Evolutionary conservation across 2,888 invertebrate genomes (phyloP), one percentile per base, ranked within the genome.

Genomic region (Eristalis tenax): DNA sequence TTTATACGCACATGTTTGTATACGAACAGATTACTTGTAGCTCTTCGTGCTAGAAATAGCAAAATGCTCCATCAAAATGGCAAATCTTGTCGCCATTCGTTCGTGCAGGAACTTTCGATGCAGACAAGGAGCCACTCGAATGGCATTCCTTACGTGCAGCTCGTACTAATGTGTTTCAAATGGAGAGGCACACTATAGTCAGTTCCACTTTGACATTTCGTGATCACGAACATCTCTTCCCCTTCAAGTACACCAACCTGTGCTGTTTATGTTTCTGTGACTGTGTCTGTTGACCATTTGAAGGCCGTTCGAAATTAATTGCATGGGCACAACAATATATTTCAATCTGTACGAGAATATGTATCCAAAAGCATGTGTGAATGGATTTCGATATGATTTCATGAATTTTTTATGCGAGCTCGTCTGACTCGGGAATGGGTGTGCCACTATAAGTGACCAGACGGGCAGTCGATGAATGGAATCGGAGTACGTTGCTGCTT

Each of bases 271-370:
- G 22, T 74, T 59, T 28, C 28, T n/a, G 22, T 32, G 43, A 50
- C n/a, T 69, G 59, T 50, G 15, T 57, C 18, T 22, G 11, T n/a
- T 26, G 32, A 35, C 26, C 63, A 35, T 50, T 69, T 77, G 77
- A 77, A 77, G 69, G 77, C 63, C 77, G 63, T 69, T 69, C 50
- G 63, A 77, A 77, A 69, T 22, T 69, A 61, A 69, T 63, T 68
- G 18, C 50, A 43, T 43, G 43, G n/a, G 43, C 43, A 43, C 1
- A n/a, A 18, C n/a, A 6, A n/a, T 43, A 43, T n/a, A 43, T 43
- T 15, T 43, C 40, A n/a, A n/a, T 43, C 15, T 43, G 15, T 43
- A 5, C 32, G 32, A 32, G 32, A 4, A 4, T 38, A 38, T 38
- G 38, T 38, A 38, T 38, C 38, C 38, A 8, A 2, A 38, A 4